Percentiles rank a stretch among this genome's conserved stretches.
Conservation (phyloP, 2,113 vertebrate genomes). For the Eublepharis macularius region DNA sequence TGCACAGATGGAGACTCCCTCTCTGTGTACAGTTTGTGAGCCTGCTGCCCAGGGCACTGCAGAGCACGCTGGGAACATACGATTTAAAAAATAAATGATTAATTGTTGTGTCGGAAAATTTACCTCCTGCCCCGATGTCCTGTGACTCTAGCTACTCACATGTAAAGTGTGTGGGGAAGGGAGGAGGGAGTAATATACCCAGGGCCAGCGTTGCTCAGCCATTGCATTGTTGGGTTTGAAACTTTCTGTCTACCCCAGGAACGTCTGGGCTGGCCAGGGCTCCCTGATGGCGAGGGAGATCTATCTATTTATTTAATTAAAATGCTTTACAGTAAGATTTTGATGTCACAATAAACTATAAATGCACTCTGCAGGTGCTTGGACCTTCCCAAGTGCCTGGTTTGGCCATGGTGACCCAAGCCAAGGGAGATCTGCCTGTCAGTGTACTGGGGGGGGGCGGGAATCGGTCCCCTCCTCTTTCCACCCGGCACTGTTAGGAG, state of each 20-base stretch:
- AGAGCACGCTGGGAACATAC: background rate
- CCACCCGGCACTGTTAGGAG: too few relatives aligned
- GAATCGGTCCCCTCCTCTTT: too few relatives aligned
- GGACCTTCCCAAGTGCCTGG: background rate
- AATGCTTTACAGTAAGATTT: too few relatives aligned
- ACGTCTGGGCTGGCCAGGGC: background rate
- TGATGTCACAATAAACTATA: too few relatives aligned
- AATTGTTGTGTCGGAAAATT: background rate
- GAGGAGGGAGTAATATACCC: background rate
- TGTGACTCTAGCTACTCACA: background rate
- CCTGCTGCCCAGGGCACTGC: background rate
- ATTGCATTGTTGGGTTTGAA: background rate
- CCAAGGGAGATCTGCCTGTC: background rate
- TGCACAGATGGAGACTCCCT: background rate
- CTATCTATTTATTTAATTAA: background rate
- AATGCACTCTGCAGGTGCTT: too few relatives aligned
- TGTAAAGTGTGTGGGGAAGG: background rate
- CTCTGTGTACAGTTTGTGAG: too few relatives aligned
- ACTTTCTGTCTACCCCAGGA: background rate
- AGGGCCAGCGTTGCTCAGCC: background rate
- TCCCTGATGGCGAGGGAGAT: too few relatives aligned
- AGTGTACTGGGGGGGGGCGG: too few relatives aligned
- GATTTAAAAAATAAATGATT: constrained; percentile 15
- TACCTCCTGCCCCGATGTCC: background rate
- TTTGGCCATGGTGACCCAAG: background rate